phyloP scores from a whole-genome alignment of 2,797 vertebrate species.

The Cuculus canorus region DNA sequence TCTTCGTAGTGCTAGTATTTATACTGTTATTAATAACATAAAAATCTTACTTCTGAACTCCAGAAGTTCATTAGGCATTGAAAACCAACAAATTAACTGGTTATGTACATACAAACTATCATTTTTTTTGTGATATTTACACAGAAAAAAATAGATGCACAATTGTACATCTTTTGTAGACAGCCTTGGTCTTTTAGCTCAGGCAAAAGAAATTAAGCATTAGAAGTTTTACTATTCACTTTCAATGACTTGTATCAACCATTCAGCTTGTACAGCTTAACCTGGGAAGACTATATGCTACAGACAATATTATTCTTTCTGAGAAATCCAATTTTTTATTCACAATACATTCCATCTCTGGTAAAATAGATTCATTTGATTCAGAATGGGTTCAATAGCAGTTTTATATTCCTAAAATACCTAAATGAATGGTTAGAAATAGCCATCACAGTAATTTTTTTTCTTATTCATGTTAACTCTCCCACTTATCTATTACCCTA shows the following conservation, averaged over 20 bases:
- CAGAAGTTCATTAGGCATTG: not conserved
- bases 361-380: not conserved
- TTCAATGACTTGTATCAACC: not conserved
- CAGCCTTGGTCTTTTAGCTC: not conserved
- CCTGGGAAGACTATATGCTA: not conserved
- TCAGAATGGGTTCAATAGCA: not conserved
- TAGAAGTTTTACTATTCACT: not conserved
- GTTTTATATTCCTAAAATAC: not conserved
- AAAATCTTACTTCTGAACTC: not conserved
- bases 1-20: not conserved
- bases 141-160: not conserved
- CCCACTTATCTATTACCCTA: not conserved
- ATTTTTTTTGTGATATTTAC: not conserved
- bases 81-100: not conserved
- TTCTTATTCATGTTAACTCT: not conserved
- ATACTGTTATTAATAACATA: not conserved
- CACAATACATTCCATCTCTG: not conserved
- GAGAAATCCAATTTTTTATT: not conserved
- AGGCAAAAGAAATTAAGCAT: not conserved
- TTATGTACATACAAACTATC: not conserved
- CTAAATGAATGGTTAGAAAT: not conserved
- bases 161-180: not conserved
- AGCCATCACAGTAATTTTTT: not conserved
- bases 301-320: not conserved
- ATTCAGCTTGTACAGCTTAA: not conserved